These are phyloP conservation scores for Amorpha juglandis DNA, from an alignment of 2,888 invertebrate species.

Conservation along the genomic window DNA sequence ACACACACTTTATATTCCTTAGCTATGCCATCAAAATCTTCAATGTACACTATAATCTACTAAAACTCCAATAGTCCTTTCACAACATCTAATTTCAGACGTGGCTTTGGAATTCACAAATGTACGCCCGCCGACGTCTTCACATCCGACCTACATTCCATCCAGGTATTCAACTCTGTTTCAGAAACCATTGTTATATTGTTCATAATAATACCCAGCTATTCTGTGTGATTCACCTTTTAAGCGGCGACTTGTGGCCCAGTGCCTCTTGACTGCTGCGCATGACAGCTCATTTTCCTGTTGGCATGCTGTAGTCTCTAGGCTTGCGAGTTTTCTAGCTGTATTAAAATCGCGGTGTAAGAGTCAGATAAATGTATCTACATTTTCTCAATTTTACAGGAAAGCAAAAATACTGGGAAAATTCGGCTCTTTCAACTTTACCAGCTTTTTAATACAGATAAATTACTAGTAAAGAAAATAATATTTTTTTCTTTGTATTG, in stretches of 20 bases:
- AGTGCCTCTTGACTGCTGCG: slow-evolving; percentile 11
- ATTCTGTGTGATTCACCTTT: slow-evolving; percentile 16
- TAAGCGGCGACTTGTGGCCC: slow-evolving; percentile 14
- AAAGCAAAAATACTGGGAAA: too few relatives aligned
- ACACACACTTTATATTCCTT: too few relatives aligned
- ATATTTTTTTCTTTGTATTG: too few relatives aligned
- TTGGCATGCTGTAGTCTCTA: neutral
- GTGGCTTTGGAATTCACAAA: slow-evolving; percentile 1
- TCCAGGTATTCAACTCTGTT: slow-evolving; percentile 13
- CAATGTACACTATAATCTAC: neutral
- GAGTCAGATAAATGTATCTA: too few relatives aligned
- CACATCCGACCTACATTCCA: slow-evolving; percentile 14
- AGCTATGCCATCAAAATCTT: too few relatives aligned
- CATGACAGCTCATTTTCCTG: slow-evolving; percentile 30
- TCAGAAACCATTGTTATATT: slow-evolving; percentile 13
- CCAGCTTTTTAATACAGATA: too few relatives aligned
- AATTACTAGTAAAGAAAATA: too few relatives aligned
- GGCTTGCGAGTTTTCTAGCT: neutral
- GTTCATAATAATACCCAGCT: slow-evolving; percentile 9
- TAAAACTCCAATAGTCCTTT: neutral
- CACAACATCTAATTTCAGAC: slow-evolving; percentile 12
- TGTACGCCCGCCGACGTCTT: slow-evolving; percentile 1
- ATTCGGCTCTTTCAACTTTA: too few relatives aligned
- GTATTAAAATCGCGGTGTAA: too few relatives aligned
- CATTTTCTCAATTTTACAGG: too few relatives aligned